Conservation (phyloP, 2,888 invertebrate genomes). For the Sepiola atlantica region DNA sequence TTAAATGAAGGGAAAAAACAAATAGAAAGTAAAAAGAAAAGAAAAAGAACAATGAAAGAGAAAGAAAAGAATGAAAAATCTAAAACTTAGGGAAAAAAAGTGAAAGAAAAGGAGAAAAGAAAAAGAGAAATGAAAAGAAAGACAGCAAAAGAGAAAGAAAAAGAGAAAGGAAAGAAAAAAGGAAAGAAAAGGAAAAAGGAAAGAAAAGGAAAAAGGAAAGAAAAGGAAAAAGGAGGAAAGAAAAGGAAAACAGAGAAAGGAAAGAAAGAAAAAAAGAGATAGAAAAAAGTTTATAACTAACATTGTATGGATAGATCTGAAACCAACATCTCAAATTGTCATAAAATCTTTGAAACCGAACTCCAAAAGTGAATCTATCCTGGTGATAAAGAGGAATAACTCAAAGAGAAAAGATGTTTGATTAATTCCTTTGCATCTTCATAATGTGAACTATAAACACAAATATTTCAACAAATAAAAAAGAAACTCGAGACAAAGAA, state of each 20-base stretch:
- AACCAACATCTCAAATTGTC: no score
- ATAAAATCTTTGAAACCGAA: no score
- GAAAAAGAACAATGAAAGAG: neutral
- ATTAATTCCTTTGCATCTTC: neutral
- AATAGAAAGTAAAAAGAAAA: neutral
- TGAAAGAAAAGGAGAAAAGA: neutral
- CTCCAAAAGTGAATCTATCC: no score
- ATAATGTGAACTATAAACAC: neutral
- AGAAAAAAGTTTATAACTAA: no score
- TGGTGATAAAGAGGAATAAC: neutral
- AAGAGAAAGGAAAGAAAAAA: neutral
- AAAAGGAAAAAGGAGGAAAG: neutral
- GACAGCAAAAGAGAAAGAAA: neutral
- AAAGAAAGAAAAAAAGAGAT: no score
- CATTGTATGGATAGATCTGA: no score
- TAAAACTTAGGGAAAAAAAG: no score
- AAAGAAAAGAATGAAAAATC: no score
- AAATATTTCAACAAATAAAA: neutral
- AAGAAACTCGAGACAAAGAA: neutral
- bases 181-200: neutral
- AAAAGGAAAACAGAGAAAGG: neutral
- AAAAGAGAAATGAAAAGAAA: neutral
- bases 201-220: neutral
- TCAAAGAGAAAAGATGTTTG: neutral
- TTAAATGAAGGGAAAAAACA: neutral